These are phyloP conservation scores for Pterobdella sp. DNA, from an alignment of 2,888 invertebrate species.

Conservation along the genomic window DNA sequence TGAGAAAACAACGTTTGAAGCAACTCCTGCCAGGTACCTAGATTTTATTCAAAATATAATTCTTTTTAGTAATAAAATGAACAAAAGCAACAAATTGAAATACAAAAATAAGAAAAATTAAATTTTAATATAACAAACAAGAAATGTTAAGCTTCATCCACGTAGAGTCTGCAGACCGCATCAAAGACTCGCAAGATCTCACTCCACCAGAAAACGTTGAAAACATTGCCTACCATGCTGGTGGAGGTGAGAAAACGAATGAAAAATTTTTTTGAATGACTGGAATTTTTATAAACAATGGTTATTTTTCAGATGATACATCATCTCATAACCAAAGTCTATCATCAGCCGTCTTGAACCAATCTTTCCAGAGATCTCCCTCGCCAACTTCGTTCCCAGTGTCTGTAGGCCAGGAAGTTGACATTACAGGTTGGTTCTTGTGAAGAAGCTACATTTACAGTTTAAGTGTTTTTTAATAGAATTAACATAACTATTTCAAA, in stretches of 20 bases:
- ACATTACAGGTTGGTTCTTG: constrained; percentile 27
- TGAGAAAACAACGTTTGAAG: constrained; percentile 53
- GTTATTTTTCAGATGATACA: constrained; percentile 18
- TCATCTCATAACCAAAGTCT: constrained; percentile 25
- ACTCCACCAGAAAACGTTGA: not conserved
- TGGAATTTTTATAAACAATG: not conserved
- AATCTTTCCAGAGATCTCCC: constrained; percentile 30
- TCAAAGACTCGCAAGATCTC: constrained; percentile 3
- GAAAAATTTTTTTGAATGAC: not conserved
- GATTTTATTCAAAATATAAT: not conserved
- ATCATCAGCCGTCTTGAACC: constrained; percentile 21
- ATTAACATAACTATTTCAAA: not conserved
- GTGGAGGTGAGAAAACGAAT: not conserved
- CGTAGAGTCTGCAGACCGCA: not conserved
- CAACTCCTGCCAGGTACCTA: constrained; percentile 44
- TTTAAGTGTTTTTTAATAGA: not conserved
- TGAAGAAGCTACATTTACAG: not conserved
- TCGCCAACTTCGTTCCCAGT: constrained; percentile 29
- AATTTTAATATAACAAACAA: no score
- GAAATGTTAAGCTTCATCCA: no score
- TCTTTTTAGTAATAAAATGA: no score
- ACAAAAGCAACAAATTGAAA: no score
- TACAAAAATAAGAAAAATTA: no score
- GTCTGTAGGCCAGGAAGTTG: constrained; percentile 31
- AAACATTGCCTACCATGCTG: not conserved